A percentile compares a stretch with the other conserved stretches of the same genome.
Evolutionary conservation across 1,140 invertebrate genomes (phyloP).

Genomic region (Cotesia glomerata): DNA sequence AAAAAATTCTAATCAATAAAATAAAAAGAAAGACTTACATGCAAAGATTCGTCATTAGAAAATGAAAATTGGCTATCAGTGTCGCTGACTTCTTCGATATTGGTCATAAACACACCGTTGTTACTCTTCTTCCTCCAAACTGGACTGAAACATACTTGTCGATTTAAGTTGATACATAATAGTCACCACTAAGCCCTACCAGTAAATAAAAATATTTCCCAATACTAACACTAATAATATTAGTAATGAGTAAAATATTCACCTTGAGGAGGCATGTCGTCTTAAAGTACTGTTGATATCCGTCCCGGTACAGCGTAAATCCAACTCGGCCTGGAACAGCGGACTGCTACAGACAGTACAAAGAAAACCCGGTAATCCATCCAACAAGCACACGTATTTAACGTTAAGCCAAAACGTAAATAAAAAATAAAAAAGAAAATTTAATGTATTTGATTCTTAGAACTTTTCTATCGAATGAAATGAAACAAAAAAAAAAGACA

Average conservation of each 20-base stretch:
- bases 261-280: conserved; percentile 55
- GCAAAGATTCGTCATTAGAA: conserved; percentile 57
- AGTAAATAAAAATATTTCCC: neutral
- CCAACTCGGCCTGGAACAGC: conserved; percentile 58
- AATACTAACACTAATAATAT: neutral
- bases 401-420: neutral
- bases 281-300: conserved; percentile 51
- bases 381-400: neutral
- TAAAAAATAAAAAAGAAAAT: neutral
- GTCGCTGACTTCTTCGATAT: conserved; percentile 56
- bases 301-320: conserved; percentile 53
- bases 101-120: conserved; percentile 56
- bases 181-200: neutral
- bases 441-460: neutral
- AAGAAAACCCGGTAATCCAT: conserved; percentile 20
- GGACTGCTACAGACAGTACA: conserved; percentile 57
- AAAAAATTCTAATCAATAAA: neutral
- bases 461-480: no score
- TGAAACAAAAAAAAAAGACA: neutral
- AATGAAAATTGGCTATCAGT: conserved; percentile 60
- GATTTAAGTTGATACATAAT: neutral
- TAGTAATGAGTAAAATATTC: conserved; percentile 38
- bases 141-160: conserved; percentile 58
- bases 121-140: conserved; percentile 62
- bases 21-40: conserved; percentile 44